Evolutionary conservation across 1,140 invertebrate genomes (phyloP).

Genomic region (Pogonomyrmex californicus): DNA sequence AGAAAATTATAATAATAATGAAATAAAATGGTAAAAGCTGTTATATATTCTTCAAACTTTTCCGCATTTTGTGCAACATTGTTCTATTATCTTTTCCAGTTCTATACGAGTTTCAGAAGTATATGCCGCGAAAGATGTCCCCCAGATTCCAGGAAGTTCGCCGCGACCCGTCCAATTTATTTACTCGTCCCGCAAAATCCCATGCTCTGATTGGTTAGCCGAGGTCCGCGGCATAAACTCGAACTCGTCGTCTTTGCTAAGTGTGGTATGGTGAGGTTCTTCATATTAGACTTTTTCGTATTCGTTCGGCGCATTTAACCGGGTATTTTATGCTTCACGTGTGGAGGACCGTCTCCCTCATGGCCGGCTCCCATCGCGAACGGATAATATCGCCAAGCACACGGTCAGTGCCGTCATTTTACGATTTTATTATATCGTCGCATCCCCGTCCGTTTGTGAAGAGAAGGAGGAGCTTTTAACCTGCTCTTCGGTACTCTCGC

Average conservation of each 20-base stretch:
- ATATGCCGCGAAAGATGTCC: conserved; percentile 43
- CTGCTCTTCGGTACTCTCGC: conserved; percentile 43
- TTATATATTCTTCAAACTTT: not conserved
- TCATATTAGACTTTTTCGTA: conserved; percentile 77
- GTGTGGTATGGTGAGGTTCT: conserved; percentile 50
- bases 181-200: conserved; percentile 71
- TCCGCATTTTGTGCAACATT: conserved; percentile 35
- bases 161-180: conserved; percentile 75
- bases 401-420: conserved; percentile 80
- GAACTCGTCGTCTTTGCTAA: conserved; percentile 60
- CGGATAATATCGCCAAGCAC: conserved; percentile 80
- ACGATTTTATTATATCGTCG: conserved; percentile 81
- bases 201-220: conserved; percentile 69
- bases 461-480: conserved; percentile 33
- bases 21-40: not conserved
- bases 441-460: conserved; percentile 45
- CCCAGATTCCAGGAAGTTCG: conserved; percentile 72
- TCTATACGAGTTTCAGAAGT: not conserved
- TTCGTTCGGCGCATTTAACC: conserved; percentile 76
- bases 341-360: conserved; percentile 53
- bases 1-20: not conserved
- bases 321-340: conserved; percentile 75
- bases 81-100: not conserved
- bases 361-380: conserved; percentile 61
- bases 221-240: conserved; percentile 71